These are phyloP conservation scores for Meta bourneti DNA, from an alignment of 2,888 invertebrate genomes.

Conservation along the genomic window DNA sequence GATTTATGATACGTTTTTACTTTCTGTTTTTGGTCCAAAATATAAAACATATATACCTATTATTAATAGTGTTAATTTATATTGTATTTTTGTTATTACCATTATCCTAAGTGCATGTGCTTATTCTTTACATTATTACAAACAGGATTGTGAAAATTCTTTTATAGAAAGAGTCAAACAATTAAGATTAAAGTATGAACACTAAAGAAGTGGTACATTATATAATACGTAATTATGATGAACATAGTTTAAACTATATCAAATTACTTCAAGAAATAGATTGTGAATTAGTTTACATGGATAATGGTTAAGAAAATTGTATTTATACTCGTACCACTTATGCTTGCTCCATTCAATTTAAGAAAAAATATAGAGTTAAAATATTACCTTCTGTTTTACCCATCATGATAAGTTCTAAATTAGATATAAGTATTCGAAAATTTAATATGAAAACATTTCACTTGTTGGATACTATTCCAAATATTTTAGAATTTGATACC, in stretches of 20 bases:
- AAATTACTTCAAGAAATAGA: background rate
- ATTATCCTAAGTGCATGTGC: conserved; percentile 25
- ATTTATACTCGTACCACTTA: conserved; percentile 23
- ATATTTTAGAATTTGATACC: conserved; percentile 14
- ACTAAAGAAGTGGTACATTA: conserved; percentile 8
- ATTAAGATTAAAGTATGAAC: conserved; percentile 40
- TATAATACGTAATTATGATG: conserved; percentile 40
- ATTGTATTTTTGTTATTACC: conserved; percentile 39
- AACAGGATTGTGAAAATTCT: conserved; percentile 57
- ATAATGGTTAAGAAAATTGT: conserved; percentile 1
- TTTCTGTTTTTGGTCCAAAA: conserved; percentile 27
- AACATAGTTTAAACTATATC: conserved; percentile 26
- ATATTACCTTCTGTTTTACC: conserved; percentile 24
- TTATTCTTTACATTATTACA: conserved; percentile 38
- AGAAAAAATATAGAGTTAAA: conserved; percentile 27
- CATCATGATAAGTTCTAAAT: conserved; percentile 48
- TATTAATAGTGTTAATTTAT: conserved; percentile 44
- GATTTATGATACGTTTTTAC: conserved; percentile 44
- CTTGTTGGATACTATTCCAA: conserved; percentile 6
- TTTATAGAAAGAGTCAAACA: conserved; percentile 43
- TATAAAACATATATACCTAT: conserved; percentile 35
- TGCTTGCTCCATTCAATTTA: conserved; percentile 43
- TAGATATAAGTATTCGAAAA: conserved; percentile 49
- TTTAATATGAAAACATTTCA: background rate
- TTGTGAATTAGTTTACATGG: conserved; percentile 38